A percentile compares a stretch with the other conserved stretches of the same genome.
Evolutionary conservation across 1,140 invertebrate species (phyloP).

Genomic region (Chrysopa pallens): DNA sequence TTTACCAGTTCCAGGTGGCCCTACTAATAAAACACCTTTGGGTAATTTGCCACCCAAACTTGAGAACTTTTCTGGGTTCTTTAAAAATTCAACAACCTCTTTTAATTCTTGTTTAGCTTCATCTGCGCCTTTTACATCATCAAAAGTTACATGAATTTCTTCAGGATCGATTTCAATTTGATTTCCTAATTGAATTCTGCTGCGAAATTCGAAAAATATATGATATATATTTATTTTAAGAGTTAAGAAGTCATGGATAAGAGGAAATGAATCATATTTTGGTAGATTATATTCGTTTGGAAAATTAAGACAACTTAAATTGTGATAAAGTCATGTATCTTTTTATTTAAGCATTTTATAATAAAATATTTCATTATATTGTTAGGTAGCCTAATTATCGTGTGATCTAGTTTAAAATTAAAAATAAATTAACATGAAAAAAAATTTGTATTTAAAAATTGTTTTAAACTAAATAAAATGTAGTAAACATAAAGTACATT

Average conservation of each 20-base stretch:
- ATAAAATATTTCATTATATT: no score
- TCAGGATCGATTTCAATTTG: background rate
- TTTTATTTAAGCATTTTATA: no score
- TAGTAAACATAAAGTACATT: no score
- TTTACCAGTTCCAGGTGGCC: slow-evolving; percentile 46
- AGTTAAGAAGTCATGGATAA: background rate
- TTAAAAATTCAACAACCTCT: slow-evolving; percentile 8
- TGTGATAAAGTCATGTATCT: no score
- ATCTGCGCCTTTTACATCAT: slow-evolving; percentile 38
- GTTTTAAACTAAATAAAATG: no score
- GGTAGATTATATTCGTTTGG: no score
- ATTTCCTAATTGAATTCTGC: background rate
- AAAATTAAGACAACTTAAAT: background rate
- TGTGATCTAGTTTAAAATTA: no score
- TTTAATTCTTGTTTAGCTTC: slow-evolving; percentile 6
- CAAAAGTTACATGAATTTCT: slow-evolving; percentile 20
- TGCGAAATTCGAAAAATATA: slow-evolving; percentile 10
- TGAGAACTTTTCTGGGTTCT: slow-evolving; percentile 4
- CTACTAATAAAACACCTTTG: slow-evolving; percentile 34
- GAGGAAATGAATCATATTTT: slow-evolving; percentile 1
- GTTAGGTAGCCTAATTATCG: no score
- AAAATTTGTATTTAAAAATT: no score
- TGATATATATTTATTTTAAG: background rate
- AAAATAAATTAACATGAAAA: no score
- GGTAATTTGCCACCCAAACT: slow-evolving; percentile 9